These are phyloP conservation scores for Cephonodes hylas DNA, from an alignment of 2,888 invertebrate genomes.

Conservation along the genomic window DNA sequence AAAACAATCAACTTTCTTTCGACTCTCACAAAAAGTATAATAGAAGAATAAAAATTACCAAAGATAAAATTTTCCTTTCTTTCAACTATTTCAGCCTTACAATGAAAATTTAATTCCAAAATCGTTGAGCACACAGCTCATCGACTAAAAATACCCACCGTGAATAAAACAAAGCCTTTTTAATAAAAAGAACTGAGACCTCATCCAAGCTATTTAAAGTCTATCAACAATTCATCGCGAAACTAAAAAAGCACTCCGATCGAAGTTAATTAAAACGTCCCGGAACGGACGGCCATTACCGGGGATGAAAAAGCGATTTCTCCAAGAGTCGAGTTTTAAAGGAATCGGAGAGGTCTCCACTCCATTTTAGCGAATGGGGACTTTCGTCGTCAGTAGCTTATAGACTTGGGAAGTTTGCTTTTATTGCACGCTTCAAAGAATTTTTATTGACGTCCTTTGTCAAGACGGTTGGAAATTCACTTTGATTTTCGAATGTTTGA, in stretches of 20 bases:
- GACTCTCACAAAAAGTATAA: too few species aligned
- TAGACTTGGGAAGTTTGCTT: conserved; percentile 56
- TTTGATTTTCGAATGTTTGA: not conserved
- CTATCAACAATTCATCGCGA: conserved; percentile 61
- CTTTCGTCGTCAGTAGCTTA: conserved; percentile 50
- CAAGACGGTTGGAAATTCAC: not conserved
- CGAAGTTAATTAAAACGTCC: conserved; percentile 76
- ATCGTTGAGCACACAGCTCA: not conserved
- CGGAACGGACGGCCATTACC: conserved; percentile 68
- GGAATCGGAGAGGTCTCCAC: conserved; percentile 64
- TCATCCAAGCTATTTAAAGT: not conserved
- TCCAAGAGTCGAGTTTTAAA: conserved; percentile 67
- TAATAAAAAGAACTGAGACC: not conserved
- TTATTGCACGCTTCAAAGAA: conserved; percentile 53
- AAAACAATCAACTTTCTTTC: too few species aligned
- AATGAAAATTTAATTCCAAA: too few species aligned
- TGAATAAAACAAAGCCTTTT: not conserved
- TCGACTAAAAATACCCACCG: not conserved
- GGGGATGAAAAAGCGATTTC: conserved; percentile 78
- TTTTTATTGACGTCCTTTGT: conserved; percentile 45
- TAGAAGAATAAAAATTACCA: not conserved
- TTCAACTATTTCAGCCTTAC: not conserved
- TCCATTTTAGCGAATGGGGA: conserved; percentile 57
- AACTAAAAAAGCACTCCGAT: conserved; percentile 63
- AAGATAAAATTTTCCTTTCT: not conserved